Conservation (phyloP, 2,888 invertebrate species). For the Scelioninae gen. 1 region DNA sequence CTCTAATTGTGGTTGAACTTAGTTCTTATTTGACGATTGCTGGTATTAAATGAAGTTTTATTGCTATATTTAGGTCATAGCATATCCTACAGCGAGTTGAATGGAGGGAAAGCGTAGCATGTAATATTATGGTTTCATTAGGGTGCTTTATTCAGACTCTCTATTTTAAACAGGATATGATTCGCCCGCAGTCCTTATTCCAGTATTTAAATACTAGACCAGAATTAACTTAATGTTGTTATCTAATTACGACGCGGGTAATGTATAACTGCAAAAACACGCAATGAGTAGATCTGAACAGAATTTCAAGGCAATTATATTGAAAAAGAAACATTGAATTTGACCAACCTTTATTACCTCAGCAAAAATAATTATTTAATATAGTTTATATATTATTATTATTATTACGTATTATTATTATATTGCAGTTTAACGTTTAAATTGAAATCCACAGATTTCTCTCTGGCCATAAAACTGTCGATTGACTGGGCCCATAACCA, state of each 20-base stretch:
- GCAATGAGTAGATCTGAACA: no score
- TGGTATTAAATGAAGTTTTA: neutral
- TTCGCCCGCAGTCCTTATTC: neutral
- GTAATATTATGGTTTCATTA: neutral
- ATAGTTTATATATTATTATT: no score
- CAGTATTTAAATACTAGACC: neutral
- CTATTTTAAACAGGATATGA: neutral
- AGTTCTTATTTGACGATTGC: neutral
- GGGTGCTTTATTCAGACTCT: neutral
- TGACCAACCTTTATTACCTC: no score
- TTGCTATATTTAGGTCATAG: neutral
- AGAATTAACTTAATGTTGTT: neutral
- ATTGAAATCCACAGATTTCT: no score
- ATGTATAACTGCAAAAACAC: no score
- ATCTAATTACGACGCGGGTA: no score
- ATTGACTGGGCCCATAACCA: neutral
- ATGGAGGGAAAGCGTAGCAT: neutral
- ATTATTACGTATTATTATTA: no score
- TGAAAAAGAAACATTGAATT: no score
- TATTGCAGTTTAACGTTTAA: no score
- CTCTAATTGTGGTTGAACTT: no score
- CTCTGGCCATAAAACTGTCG: neutral
- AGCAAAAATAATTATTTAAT: no score
- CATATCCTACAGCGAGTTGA: neutral
- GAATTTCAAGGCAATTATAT: no score